These are phyloP conservation scores for Elgaria multicarinata DNA, from an alignment of 2,113 vertebrate genomes.

Conservation along the genomic window DNA sequence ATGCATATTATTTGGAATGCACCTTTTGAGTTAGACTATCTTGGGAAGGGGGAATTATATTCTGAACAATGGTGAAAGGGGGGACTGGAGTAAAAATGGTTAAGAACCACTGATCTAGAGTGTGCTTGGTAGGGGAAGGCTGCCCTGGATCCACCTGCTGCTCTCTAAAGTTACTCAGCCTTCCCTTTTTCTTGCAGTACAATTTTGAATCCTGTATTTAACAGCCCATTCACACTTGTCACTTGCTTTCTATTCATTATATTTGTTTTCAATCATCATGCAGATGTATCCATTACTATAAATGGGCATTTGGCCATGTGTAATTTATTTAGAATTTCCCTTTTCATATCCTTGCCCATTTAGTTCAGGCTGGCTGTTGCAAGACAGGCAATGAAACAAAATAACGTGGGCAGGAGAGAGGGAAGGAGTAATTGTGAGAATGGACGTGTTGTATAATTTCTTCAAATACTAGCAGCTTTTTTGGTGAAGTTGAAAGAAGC, in stretches of 20 bases:
- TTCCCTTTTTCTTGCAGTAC: background rate
- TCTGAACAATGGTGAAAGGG: no score
- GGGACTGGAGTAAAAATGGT: no score
- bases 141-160: background rate
- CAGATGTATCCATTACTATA: slow-evolving; percentile 1
- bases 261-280: slow-evolving; percentile 1
- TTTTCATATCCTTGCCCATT: slow-evolving; percentile 10
- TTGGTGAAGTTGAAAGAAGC: background rate
- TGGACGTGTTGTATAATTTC: background rate
- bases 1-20: no score
- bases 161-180: background rate
- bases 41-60: no score
- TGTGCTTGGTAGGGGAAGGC: no score
- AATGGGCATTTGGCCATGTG: background rate
- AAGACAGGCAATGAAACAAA: slow-evolving; percentile 22
- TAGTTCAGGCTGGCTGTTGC: slow-evolving; percentile 32
- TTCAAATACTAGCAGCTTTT: background rate
- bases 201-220: background rate
- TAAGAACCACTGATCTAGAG: no score
- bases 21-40: no score
- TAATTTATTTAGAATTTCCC: background rate
- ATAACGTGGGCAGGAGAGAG: background rate
- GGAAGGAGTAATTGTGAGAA: background rate
- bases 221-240: background rate
- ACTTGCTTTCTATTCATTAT: background rate